Conservation (phyloP, 2,888 invertebrate genomes). For the Erebia aethiops region DNA sequence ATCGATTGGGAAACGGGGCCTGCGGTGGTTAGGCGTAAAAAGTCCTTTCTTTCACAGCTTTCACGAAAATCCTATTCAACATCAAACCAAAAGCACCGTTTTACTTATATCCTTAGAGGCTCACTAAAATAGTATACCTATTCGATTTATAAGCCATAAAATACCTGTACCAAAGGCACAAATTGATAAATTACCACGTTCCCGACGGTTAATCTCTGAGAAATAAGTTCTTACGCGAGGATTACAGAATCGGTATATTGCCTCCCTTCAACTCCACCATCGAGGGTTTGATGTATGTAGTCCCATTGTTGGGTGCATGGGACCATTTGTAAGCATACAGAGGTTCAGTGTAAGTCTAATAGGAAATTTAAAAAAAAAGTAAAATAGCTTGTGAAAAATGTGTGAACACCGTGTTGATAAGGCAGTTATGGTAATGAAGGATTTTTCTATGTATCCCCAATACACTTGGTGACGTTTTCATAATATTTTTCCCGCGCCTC, state of each 20-base stretch:
- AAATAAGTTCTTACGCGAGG: constrained; percentile 66
- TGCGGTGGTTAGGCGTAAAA: too few relatives aligned
- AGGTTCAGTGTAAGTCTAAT: constrained; percentile 49
- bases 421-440: constrained; percentile 48
- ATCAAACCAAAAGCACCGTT: constrained; percentile 12
- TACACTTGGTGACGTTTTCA: constrained; percentile 5
- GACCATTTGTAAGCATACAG: constrained; percentile 52
- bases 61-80: neutral
- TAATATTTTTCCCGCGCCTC: constrained; percentile 16
- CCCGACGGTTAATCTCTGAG: constrained; percentile 63
- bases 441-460: constrained; percentile 3
- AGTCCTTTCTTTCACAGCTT: neutral
- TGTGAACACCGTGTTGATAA: constrained; percentile 53
- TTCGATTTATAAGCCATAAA: constrained; percentile 41
- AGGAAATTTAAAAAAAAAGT: constrained; percentile 45
- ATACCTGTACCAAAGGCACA: constrained; percentile 43
- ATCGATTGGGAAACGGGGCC: too few relatives aligned
- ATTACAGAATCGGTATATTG: constrained; percentile 54
- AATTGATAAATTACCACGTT: constrained; percentile 75
- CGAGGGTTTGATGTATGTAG: constrained; percentile 36
- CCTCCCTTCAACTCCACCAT: constrained; percentile 17
- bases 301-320: constrained; percentile 34
- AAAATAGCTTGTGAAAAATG: constrained; percentile 65
- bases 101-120: neutral
- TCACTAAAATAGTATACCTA: constrained; percentile 26